Conservation (phyloP, 2,113 vertebrate genomes). For the Eupsittula cactorum region DNA sequence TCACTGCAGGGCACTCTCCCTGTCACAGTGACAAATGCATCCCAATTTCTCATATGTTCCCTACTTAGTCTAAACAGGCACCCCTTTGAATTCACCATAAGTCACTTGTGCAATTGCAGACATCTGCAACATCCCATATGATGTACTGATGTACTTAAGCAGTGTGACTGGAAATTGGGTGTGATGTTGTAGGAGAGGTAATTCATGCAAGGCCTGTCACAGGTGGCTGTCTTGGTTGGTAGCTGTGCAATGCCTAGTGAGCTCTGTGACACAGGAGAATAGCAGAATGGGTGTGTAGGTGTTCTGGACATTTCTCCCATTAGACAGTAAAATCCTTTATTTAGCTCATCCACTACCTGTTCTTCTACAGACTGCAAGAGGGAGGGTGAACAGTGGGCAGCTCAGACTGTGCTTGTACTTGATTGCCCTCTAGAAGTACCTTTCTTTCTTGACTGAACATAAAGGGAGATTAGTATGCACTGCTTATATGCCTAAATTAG, state of each 20-base stretch:
- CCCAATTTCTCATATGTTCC: background rate
- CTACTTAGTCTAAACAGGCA: background rate
- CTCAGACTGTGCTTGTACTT: background rate
- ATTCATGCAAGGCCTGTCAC: fast-evolving
- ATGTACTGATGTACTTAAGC: background rate
- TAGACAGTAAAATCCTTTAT: background rate
- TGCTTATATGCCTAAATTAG: background rate
- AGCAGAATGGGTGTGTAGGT: background rate
- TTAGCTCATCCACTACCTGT: background rate
- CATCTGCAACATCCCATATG: background rate
- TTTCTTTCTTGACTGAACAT: background rate
- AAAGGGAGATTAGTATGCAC: background rate
- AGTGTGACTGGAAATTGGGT: background rate
- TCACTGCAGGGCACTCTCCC: background rate
- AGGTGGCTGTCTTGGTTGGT: too few species aligned
- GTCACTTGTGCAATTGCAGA: background rate
- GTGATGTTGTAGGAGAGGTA: background rate
- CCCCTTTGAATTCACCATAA: background rate
- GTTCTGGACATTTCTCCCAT: background rate
- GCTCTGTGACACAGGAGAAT: fast-evolving
- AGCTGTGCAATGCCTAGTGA: background rate
- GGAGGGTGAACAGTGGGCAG: background rate
- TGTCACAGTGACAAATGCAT: background rate
- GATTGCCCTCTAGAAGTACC: background rate
- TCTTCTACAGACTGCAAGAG: background rate